Evolutionary conservation across 2,797 vertebrate genomes (phyloP), one percentile per base, ranked within the genome.

Genomic region (Sciurus carolinensis): DNA sequence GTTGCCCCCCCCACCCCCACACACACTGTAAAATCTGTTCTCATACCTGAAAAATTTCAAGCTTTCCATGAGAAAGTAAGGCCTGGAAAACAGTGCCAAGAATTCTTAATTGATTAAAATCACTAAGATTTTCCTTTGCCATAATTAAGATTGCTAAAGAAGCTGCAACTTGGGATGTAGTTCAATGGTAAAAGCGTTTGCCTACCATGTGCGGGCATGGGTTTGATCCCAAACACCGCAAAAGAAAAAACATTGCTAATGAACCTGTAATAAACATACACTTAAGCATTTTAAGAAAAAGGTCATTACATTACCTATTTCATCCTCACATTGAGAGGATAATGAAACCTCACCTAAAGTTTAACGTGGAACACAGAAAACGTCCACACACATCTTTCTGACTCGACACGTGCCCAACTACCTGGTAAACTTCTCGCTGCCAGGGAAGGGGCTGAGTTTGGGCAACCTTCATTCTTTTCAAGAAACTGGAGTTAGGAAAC

Each of bases 371-470:
- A 72, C 15, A 84, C 80, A 44, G 22, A 83, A 91, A 76, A 81
- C 3, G 24, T n/a, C 64, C 80, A 28, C 50, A 77, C 39, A 17
- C 64, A 57, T 67, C 87, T 82, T 77, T 76, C 14, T 20, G 17
- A 57, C 52, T 44, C 42, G 42, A 83, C 97, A 97, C 97, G 96
- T 97, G 97, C 87, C 15, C 8, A 62, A 52, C 89, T 15, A 91
- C 87, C 92, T 69, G 33, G 22, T 67, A 79, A 79, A 76, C 73
- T 77, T 36, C 39, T 69, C 64, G 71, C 54, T 44, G 47, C 79
- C 52, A n/a, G 54, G 52, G 15, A 28, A 57, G 75, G 4, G 14
- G 33, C 3, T 10, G 73, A 18, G 30, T 69, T 85, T 36, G 6
- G 76, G 57, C 54, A 73, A 86, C 71, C 67, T 69, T 20, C 59